phyloP scores from a whole-genome alignment of 2,888 invertebrate genomes.

The Oligia fasciuncula region DNA sequence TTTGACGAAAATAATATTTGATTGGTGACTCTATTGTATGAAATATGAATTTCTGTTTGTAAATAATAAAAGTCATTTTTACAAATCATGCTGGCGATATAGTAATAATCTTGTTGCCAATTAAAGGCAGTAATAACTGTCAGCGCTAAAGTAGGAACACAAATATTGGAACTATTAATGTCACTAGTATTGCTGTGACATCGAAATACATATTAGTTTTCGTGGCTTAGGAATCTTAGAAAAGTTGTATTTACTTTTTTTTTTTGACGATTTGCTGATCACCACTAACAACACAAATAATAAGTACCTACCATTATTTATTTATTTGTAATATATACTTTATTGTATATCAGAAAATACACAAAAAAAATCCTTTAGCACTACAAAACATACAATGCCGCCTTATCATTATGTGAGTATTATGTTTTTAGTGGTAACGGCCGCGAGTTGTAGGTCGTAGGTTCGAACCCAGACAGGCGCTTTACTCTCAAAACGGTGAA shows the following conservation, averaged over 20 bases:
- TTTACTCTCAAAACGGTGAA: not conserved
- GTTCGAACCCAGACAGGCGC: not conserved
- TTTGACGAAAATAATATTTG: conserved; percentile 67
- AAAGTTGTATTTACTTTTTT: conserved; percentile 13
- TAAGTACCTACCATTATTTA: not conserved
- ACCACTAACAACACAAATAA: not conserved
- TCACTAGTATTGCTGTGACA: conserved; percentile 36
- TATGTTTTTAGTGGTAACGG: not conserved
- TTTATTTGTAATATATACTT: not conserved
- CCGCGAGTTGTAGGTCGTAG: not conserved
- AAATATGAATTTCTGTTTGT: conserved; percentile 48
- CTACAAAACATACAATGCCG: not conserved
- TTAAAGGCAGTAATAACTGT: conserved; percentile 56
- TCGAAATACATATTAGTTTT: conserved; percentile 39
- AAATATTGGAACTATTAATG: conserved; percentile 56
- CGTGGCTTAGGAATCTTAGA: not conserved
- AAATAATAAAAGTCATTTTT: conserved; percentile 53
- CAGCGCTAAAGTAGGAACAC: conserved; percentile 45
- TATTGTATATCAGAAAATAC: no score
- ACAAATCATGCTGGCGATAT: conserved; percentile 56
- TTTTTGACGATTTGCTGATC: not conserved
- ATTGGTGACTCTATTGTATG: conserved; percentile 52
- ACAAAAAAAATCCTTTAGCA: not conserved
- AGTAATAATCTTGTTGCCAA: conserved; percentile 53
- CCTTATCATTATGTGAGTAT: not conserved